phyloP scores from a whole-genome alignment of 1,140 invertebrate genomes.

The Nebria ingens region DNA sequence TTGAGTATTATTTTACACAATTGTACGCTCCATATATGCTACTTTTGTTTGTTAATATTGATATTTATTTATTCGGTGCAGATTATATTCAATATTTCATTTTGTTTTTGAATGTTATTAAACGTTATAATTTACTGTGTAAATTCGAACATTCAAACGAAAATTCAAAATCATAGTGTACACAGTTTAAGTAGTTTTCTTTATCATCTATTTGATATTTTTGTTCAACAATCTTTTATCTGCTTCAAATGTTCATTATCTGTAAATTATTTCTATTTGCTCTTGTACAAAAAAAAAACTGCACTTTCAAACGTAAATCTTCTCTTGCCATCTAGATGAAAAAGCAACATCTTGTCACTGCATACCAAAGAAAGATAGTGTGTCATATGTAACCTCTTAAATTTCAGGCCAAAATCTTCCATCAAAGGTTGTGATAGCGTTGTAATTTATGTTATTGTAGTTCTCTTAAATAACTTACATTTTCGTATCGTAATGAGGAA shows the following conservation, averaged over 20 bases:
- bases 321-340: conserved; percentile 7
- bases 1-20: conserved; percentile 5
- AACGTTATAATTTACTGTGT: too few species aligned
- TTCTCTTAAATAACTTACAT: background rate
- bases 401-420: conserved; percentile 7
- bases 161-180: too few species aligned
- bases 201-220: too few species aligned
- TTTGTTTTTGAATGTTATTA: too few species aligned
- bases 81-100: background rate
- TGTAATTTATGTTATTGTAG: conserved; percentile 7
- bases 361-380: conserved; percentile 5
- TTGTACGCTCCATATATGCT: conserved; percentile 1
- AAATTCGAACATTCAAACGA: too few species aligned
- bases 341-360: conserved; percentile 9
- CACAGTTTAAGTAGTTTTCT: too few species aligned
- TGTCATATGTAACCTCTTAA: background rate
- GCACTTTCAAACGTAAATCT: background rate
- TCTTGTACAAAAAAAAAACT: too few species aligned
- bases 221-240: too few species aligned
- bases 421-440: conserved; percentile 6
- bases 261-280: too few species aligned
- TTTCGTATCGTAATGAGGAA: background rate
- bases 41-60: background rate
- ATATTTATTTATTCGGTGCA: background rate
- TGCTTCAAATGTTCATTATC: too few species aligned